A percentile compares a stretch with the other conserved stretches of the same genome.
Evolutionary conservation across 2,888 invertebrate genomes (phyloP).

Genomic region (Tetranychus truncatus): DNA sequence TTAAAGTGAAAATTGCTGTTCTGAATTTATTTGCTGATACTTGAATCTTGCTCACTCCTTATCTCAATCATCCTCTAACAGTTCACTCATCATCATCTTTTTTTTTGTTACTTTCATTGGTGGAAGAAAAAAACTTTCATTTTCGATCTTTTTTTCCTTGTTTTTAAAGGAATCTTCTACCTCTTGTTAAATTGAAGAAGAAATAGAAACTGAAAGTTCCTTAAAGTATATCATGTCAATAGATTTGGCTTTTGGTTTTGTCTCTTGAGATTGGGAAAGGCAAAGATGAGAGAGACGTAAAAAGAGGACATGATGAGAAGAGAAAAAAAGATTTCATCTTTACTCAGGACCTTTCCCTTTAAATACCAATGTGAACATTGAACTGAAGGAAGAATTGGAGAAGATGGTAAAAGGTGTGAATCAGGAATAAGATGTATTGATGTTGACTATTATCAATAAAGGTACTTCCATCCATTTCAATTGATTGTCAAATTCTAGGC

Average conservation of each 20-base stretch:
- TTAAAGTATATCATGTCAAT: background rate
- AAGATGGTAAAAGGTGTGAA: background rate
- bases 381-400: background rate
- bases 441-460: background rate
- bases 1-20: background rate
- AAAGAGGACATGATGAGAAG: no score
- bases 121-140: background rate
- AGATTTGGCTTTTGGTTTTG: background rate
- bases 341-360: background rate
- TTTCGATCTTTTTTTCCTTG: background rate
- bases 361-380: background rate
- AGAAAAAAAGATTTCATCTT: background rate
- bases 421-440: no score
- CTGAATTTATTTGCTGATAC: background rate
- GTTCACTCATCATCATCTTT: background rate
- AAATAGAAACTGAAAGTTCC: background rate
- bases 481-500: background rate
- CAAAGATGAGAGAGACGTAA: no score
- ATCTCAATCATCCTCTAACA: background rate
- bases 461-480: background rate
- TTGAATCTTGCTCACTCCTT: background rate
- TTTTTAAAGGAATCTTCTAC: background rate
- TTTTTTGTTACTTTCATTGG: background rate
- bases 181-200: background rate
- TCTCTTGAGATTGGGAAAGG: background rate